These are phyloP conservation scores for Mus musculus DNA, from an alignment of 2,113 vertebrate genomes.

Conservation along the genomic window GRCm39 chr1:176638501-176639000, in stretches of 20 bases:
- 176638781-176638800: not conserved
- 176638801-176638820: conserved; percentile 41
- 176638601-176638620: not conserved
- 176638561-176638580: not conserved
- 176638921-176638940: conserved; percentile 38
- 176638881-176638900: not conserved
- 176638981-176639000: conserved; percentile 1
- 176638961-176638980: conserved; percentile 47
- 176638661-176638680: not conserved
- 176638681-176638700: not conserved
- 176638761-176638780: not conserved
- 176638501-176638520: not conserved
- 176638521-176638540: not conserved
- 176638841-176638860: not conserved
- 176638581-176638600: not conserved
- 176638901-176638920: conserved; percentile 20
- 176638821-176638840: conserved; percentile 17
- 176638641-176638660: not conserved
- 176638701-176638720: not conserved
- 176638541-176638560: not conserved
- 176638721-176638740: not conserved
- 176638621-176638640: not conserved
- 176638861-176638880: conserved; percentile 51
- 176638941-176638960: conserved; percentile 38
- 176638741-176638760: not conserved